Conservation (phyloP, 1,140 invertebrate genomes). For the Rhopalosiphum maidis region DNA sequence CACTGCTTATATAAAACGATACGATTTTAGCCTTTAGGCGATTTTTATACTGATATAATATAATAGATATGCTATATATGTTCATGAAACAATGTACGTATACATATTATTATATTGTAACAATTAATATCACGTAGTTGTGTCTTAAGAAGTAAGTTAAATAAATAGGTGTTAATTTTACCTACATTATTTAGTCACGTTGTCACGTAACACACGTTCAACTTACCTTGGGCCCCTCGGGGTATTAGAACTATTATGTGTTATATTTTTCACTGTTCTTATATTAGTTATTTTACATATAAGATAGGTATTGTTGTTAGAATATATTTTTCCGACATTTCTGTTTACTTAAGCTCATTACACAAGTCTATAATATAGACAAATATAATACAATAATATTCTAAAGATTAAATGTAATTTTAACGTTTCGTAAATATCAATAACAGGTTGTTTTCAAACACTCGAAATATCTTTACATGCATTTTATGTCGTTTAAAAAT, state of each 20-base stretch:
- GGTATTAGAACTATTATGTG: not conserved
- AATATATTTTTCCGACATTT: not conserved
- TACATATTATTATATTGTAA: no score
- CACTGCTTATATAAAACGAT: not conserved
- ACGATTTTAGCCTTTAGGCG: not conserved
- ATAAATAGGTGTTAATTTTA: not conserved
- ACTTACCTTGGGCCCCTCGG: not conserved
- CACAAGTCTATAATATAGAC: not conserved
- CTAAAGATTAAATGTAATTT: conserved; percentile 2
- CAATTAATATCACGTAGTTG: not conserved
- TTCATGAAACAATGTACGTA: no score
- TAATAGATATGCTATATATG: not conserved
- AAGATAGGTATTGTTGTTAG: not conserved
- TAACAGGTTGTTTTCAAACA: not conserved
- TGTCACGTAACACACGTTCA: not conserved
- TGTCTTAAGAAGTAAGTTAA: not conserved
- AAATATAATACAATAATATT: not conserved
- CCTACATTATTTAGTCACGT: not conserved
- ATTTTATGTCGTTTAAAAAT: not conserved
- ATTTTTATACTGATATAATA: not conserved
- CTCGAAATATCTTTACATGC: not conserved
- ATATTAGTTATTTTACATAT: not conserved
- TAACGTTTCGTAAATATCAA: not conserved
- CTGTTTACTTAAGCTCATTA: not conserved
- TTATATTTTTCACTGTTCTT: not conserved